Evolutionary conservation across 2,113 vertebrate genomes (phyloP).

Genomic region (Camarhynchus parvulus): DNA sequence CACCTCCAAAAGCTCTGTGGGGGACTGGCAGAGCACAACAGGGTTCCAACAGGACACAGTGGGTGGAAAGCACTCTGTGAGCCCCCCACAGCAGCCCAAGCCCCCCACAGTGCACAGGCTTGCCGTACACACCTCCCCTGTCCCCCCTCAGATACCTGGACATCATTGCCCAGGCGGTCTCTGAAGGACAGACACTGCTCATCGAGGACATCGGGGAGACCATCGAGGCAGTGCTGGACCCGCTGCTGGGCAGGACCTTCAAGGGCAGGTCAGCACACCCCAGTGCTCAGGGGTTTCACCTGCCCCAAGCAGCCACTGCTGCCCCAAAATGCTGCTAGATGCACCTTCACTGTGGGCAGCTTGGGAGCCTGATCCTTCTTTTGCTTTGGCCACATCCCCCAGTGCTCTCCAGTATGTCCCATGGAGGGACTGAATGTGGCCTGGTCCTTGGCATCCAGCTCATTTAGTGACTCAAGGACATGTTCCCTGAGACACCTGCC

Average conservation of each 20-base stretch:
- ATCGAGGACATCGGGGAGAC: constrained; percentile 76
- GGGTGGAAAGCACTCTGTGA: fast-evolving
- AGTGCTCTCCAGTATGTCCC: neutral
- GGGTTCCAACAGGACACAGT: fast-evolving
- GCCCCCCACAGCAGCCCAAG: neutral
- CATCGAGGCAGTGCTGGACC: constrained; percentile 77
- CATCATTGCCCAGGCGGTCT: constrained; percentile 71
- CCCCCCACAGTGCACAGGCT: too few relatives aligned
- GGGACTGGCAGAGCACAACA: fast-evolving
- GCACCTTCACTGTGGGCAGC: neutral
- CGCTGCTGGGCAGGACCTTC: constrained; percentile 72
- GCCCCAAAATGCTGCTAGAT: neutral
- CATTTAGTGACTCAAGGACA: neutral
- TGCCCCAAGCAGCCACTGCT: neutral
- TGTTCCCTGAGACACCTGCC: neutral
- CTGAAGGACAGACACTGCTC: constrained; percentile 69
- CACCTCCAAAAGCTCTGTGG: neutral
- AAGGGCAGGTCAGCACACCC: constrained; percentile 71
- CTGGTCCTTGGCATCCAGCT: neutral
- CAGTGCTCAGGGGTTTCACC: neutral
- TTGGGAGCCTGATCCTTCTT: neutral
- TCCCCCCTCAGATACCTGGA: constrained; percentile 73
- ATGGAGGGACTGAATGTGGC: too few relatives aligned
- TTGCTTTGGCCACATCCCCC: neutral
- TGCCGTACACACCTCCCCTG: fast-evolving